Evolutionary conservation across 2,888 invertebrate species (phyloP).

Genomic region (Idaea biselata): DNA sequence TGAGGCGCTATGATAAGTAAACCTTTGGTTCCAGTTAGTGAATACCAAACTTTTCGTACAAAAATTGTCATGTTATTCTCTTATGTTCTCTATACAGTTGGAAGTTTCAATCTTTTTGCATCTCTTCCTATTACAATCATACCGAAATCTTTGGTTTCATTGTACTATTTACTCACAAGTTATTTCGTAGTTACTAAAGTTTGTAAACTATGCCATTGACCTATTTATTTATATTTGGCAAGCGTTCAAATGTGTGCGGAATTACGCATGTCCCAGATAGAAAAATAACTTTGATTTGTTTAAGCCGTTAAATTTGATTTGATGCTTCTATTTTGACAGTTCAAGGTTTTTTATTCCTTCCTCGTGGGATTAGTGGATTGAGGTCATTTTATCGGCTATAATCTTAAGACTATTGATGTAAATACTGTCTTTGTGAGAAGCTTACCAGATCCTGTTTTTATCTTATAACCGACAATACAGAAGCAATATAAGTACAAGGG

Average conservation of each 20-base stretch:
- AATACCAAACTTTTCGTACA: too few species aligned
- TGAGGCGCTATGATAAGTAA: too few species aligned
- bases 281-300: slow-evolving; percentile 27
- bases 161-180: background rate
- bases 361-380: background rate
- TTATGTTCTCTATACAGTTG: too few species aligned
- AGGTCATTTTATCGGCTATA: background rate
- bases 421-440: background rate
- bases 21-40: too few species aligned
- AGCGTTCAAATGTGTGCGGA: slow-evolving; percentile 40
- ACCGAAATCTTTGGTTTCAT: background rate
- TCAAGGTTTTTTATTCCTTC: background rate
- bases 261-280: slow-evolving; percentile 42
- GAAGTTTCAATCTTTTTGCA: background rate
- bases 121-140: background rate
- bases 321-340: slow-evolving; percentile 1
- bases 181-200: background rate
- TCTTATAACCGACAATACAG: too few species aligned
- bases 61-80: too few species aligned
- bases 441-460: too few species aligned
- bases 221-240: slow-evolving; percentile 68
- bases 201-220: slow-evolving; percentile 50
- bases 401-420: background rate
- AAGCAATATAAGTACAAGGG: too few species aligned
- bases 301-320: background rate